Conservation (phyloP, 1,140 invertebrate genomes). For the Zaprionus africanus region DNA sequence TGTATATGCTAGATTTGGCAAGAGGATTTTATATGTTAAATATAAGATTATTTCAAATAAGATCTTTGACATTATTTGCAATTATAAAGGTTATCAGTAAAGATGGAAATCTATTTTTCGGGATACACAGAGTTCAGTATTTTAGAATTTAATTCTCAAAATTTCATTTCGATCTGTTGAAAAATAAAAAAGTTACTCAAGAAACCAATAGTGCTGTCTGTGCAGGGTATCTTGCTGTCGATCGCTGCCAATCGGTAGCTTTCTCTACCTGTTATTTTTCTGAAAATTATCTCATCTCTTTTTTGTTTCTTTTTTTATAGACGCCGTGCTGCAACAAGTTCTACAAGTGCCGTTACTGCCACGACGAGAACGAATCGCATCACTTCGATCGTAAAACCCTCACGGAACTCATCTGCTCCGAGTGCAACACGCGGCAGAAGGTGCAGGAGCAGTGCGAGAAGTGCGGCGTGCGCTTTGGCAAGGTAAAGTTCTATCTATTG, state of each 20-base stretch:
- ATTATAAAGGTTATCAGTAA: too few species aligned
- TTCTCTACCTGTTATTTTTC: background rate
- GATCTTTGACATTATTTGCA: too few species aligned
- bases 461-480: slow-evolving; percentile 91
- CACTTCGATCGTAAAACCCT: slow-evolving; percentile 92
- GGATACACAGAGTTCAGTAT: too few species aligned
- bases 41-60: too few species aligned
- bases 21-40: too few species aligned
- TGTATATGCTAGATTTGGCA: too few species aligned
- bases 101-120: too few species aligned
- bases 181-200: background rate
- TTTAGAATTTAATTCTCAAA: too few species aligned
- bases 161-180: too few species aligned
- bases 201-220: background rate
- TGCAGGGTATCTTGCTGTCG: background rate
- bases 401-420: slow-evolving; percentile 91
- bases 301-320: slow-evolving; percentile 84
- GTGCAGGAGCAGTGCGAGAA: slow-evolving; percentile 91
- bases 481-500: slow-evolving; percentile 78
- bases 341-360: slow-evolving; percentile 94
- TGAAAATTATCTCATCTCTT: slow-evolving; percentile 3
- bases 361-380: slow-evolving; percentile 94
- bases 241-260: background rate
- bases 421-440: slow-evolving; percentile 92
- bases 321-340: slow-evolving; percentile 94